Evolutionary conservation across 2,888 invertebrate species (phyloP).

Genomic region (Epinotia nisella): DNA sequence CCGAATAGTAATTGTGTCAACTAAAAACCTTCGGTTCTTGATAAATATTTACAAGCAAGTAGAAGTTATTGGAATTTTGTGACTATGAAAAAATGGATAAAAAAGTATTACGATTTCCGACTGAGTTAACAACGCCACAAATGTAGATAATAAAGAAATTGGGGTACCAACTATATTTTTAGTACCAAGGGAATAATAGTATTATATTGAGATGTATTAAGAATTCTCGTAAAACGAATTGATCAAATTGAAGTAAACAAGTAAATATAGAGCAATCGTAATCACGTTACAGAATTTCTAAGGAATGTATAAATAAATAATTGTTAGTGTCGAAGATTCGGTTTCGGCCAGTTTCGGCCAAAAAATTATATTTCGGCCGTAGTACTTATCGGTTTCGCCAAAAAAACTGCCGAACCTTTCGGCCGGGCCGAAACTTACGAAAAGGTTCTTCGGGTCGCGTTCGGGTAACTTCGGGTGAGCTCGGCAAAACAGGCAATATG

Average conservation of each 20-base stretch:
- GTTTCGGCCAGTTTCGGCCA: too few relatives aligned
- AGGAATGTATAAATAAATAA: background rate
- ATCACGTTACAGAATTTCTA: background rate
- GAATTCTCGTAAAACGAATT: background rate
- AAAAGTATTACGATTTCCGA: background rate
- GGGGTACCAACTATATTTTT: background rate
- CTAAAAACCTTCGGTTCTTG: constrained; percentile 44
- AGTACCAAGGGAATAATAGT: background rate
- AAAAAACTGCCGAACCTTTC: too few relatives aligned
- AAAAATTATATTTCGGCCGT: too few relatives aligned
- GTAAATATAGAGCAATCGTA: background rate
- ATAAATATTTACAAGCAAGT: constrained; percentile 20
- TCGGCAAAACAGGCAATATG: too few relatives aligned
- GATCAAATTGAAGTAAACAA: background rate
- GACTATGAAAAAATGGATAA: too few relatives aligned
- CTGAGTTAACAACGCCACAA: background rate
- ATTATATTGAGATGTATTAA: background rate
- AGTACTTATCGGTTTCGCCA: too few relatives aligned
- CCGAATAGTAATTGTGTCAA: constrained; percentile 66
- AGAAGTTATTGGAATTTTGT: background rate
- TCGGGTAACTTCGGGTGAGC: too few relatives aligned
- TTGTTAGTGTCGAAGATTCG: too few relatives aligned
- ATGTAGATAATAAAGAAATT: background rate
- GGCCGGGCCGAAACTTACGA: too few relatives aligned
- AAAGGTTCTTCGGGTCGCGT: too few relatives aligned